Conservation (phyloP, 2,113 vertebrate species). For the Peromyscus maniculatus region DNA sequence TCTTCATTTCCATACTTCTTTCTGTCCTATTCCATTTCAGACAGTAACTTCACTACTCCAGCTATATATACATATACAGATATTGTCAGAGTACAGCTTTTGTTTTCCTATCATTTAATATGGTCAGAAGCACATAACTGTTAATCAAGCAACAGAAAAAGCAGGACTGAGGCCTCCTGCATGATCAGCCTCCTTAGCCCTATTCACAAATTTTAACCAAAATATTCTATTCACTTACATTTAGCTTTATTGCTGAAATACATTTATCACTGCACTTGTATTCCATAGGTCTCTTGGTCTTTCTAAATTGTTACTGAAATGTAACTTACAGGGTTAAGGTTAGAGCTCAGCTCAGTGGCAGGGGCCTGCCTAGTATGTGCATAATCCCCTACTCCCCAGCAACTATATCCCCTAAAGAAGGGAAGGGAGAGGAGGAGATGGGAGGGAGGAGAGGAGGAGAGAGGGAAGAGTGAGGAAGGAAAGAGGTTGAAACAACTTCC, state of each 20-base stretch:
- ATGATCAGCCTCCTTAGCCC: neutral
- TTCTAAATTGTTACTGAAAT: neutral
- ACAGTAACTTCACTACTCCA: neutral
- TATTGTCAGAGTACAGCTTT: neutral
- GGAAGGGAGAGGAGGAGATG: neutral
- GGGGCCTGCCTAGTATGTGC: neutral
- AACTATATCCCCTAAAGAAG: neutral
- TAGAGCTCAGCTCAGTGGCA: neutral
- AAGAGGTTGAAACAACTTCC: neutral
- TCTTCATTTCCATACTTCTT: neutral
- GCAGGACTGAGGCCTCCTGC: neutral
- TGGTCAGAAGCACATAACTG: too few species aligned
- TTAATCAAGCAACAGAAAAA: neutral
- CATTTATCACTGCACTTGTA: neutral
- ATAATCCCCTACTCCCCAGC: too few species aligned
- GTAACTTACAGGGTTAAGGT: neutral
- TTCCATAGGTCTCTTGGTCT: neutral
- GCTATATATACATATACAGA: neutral
- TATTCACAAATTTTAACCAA: neutral
- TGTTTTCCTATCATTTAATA: neutral
- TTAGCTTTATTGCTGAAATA: neutral
- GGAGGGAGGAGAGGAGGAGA: neutral
- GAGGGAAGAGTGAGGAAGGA: rapidly evolving
- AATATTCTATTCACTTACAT: neutral
- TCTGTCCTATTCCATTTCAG: neutral